Percentiles rank a stretch among this genome's conserved stretches.
These are phyloP conservation scores for Masticophis lateralis DNA, from an alignment of 2,797 vertebrate species.

Conservation along the genomic window DNA sequence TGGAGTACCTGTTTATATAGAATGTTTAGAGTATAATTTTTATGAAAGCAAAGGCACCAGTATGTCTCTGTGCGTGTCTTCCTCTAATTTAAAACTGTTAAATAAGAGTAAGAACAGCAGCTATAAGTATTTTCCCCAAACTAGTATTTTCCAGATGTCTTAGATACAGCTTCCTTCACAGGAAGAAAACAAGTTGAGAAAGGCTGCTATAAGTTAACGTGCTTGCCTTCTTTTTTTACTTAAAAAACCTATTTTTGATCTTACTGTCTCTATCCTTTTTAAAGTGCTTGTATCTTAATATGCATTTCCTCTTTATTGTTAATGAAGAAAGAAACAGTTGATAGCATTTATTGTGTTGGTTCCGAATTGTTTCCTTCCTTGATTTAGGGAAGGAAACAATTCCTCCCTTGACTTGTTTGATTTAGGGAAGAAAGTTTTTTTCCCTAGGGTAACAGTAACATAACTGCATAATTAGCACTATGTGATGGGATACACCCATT, in stretches of 20 bases:
- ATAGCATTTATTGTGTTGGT: not conserved
- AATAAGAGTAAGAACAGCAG: not conserved
- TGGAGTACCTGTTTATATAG: not conserved
- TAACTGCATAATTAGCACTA: not conserved
- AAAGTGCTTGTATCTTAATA: not conserved
- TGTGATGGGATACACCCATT: not conserved
- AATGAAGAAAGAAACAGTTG: not conserved
- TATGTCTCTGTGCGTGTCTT: not conserved
- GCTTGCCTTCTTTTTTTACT: too few species aligned
- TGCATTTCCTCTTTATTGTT: not conserved
- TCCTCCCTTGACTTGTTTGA: too few species aligned
- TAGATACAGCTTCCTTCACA: not conserved
- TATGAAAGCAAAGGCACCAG: not conserved
- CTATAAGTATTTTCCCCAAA: not conserved
- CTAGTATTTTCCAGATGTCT: not conserved
- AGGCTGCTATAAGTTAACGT: not conserved
- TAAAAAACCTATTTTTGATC: not conserved
- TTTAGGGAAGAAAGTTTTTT: not conserved
- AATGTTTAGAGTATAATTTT: not conserved
- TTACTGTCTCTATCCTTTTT: not conserved
- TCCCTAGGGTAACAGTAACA: not conserved
- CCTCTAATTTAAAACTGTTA: not conserved
- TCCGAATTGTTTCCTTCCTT: not conserved
- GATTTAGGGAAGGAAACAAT: not conserved
- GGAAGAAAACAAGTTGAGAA: not conserved